Percentiles rank a stretch among this genome's conserved stretches.
phyloP scores from a whole-genome alignment of 2,888 invertebrate genomes.

The Bimastos eiseni region DNA sequence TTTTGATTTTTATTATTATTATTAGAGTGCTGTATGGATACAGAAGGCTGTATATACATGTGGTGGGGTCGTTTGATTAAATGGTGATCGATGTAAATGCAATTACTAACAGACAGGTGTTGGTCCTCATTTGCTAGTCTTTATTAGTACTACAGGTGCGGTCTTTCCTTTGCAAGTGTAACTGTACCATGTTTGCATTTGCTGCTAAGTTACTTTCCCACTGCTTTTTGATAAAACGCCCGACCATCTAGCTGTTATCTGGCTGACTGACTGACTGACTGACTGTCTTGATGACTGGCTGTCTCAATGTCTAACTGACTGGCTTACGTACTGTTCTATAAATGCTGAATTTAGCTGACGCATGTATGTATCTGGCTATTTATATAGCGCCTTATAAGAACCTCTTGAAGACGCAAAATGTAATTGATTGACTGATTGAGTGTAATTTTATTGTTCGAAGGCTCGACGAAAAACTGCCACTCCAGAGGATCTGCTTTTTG shows the following conservation, averaged over 20 bases:
- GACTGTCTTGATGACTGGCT: background rate
- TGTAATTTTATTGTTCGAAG: constrained; percentile 21
- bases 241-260: background rate
- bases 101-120: background rate
- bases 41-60: background rate
- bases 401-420: too few species aligned
- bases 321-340: too few species aligned
- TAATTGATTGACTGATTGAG: background rate
- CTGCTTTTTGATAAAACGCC: background rate
- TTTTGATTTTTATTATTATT: too few species aligned
- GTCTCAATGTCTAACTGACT: too few species aligned
- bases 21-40: background rate
- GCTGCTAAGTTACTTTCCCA: background rate
- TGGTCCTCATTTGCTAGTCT: background rate
- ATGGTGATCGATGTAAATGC: background rate
- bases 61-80: background rate
- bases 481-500: constrained; percentile 71
- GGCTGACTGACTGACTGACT: background rate
- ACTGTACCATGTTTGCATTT: background rate
- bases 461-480: constrained; percentile 57
- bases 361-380: too few species aligned
- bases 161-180: background rate
- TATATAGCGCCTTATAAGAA: too few species aligned
- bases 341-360: too few species aligned
- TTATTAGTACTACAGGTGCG: background rate